Base-by-base conservation (phyloP, 2,888 invertebrate genomes). In the Bombylius discolor region DNA sequence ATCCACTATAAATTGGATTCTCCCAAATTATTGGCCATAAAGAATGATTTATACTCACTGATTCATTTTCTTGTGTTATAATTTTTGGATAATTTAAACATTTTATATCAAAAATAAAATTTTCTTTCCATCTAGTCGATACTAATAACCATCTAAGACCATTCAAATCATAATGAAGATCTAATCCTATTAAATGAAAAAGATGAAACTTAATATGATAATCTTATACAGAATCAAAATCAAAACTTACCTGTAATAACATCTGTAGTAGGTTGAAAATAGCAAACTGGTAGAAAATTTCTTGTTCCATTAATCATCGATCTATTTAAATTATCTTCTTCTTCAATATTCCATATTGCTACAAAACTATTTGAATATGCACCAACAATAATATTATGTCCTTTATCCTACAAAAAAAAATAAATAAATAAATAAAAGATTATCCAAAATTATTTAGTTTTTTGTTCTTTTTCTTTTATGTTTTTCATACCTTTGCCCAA, bases 361-460 rank as follows among this genome's bases (percentile, higher is more conserved):
- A 84, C 73, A 60, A 78, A 73, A 1, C 85, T 85, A 66, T 81
- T 81, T 2, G 79, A 73, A 67, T 78, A 83, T 34, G 84, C 82
- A n/a, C 78, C 81, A 42, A 77, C 80, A 49, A 85, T 66, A 48
- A 75, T 70, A 50, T 70, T 74, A 63, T 79, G 79, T 0, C 71
- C 73, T 42, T 64, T 59, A 33, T 64, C 66, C 70, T 73, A 47
- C 47, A 44, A 58, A 53, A 65, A 63, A 63, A 51, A 46, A 55
- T 51, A 52, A 44, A 13, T 33, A 53, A 31, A 12, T 47, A 5
- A 44, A n/a, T 31, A 36, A 56, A 59, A 39, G 49, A n/a, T 23
- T 14, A 31, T n/a, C 7, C 8, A 49, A 45, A 36, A 31, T 23
- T 7, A 33, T 12, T 32, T 23, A 47, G 36, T 4, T 23, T 23